phyloP scores from a whole-genome alignment of 1,140 invertebrate genomes.

The Pemphigus obesinymphae region DNA sequence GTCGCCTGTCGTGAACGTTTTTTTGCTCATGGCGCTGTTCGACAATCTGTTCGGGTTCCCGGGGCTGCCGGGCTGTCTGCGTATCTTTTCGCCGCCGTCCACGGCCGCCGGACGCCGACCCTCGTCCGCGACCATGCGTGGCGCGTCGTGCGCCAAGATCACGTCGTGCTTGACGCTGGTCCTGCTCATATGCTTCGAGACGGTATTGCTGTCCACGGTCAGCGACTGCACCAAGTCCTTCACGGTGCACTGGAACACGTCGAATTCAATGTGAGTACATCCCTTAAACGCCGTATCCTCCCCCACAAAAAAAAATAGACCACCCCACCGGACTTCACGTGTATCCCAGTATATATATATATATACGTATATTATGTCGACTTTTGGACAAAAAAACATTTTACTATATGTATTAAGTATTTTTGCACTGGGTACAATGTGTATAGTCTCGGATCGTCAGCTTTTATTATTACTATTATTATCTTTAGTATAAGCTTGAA shows the following conservation, averaged over 20 bases:
- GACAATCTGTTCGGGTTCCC: slow-evolving; percentile 32
- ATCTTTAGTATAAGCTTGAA: too few species aligned
- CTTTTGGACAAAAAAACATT: background rate
- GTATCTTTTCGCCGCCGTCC: background rate
- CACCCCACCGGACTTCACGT: background rate
- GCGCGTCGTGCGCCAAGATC: slow-evolving; percentile 48
- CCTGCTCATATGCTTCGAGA: slow-evolving; percentile 70
- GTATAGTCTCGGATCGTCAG: slow-evolving; percentile 5
- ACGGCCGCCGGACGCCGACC: background rate
- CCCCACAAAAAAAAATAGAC: too few species aligned
- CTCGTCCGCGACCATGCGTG: background rate
- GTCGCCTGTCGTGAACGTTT: background rate
- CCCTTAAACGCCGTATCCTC: background rate
- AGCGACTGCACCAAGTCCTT: slow-evolving; percentile 76
- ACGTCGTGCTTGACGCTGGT: slow-evolving; percentile 65
- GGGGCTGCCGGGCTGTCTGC: slow-evolving; percentile 6
- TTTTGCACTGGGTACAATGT: slow-evolving; percentile 29
- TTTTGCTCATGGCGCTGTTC: slow-evolving; percentile 23
- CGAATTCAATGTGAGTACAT: slow-evolving; percentile 68
- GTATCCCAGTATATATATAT: slow-evolving; percentile 36
- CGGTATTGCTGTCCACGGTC: slow-evolving; percentile 65
- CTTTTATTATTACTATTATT: background rate
- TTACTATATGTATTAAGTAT: background rate
- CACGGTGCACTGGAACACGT: slow-evolving; percentile 81
- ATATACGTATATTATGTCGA: background rate